Conservation (phyloP, 2,113 vertebrate genomes). For the Eudyptes chrysolophus region DNA sequence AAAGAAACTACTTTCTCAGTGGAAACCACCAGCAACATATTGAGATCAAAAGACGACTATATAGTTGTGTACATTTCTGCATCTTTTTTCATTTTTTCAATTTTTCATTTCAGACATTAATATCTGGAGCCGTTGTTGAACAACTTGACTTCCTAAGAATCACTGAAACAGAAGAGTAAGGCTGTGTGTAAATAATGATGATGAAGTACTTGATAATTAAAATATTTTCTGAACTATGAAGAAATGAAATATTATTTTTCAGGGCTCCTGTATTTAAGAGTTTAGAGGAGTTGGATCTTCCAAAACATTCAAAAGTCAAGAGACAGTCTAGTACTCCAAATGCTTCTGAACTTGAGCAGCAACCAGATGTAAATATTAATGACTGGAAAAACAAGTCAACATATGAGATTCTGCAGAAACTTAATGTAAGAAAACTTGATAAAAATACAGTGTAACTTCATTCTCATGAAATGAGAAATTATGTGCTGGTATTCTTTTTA, state of each 20-base stretch:
- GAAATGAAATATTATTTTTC: background rate
- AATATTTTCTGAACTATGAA: background rate
- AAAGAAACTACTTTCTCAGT: background rate
- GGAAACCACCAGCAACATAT: background rate
- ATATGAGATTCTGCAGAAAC: constrained; percentile 88
- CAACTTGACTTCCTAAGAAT: constrained; percentile 96
- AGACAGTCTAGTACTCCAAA: constrained; percentile 90
- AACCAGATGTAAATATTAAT: constrained; percentile 81
- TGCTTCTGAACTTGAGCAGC: constrained; percentile 84
- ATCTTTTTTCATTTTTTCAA: background rate
- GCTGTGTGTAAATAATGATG: background rate
- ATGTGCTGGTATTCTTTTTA: background rate
- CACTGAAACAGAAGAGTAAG: constrained; percentile 91
- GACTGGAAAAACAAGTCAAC: constrained; percentile 88
- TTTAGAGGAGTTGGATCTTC: constrained; percentile 93
- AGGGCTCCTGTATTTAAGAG: constrained; percentile 94
- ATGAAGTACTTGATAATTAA: background rate
- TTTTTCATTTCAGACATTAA: constrained; percentile 85
- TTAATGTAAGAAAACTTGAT: constrained; percentile 80
- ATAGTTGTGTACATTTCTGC: background rate
- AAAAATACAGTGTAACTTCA: background rate
- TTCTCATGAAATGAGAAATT: background rate
- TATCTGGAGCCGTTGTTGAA: constrained; percentile 95
- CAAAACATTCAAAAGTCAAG: constrained; percentile 97
- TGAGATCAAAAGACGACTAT: background rate